Evolutionary conservation across 2,113 vertebrate species (phyloP).

Genomic region (Menura novaehollandiae): DNA sequence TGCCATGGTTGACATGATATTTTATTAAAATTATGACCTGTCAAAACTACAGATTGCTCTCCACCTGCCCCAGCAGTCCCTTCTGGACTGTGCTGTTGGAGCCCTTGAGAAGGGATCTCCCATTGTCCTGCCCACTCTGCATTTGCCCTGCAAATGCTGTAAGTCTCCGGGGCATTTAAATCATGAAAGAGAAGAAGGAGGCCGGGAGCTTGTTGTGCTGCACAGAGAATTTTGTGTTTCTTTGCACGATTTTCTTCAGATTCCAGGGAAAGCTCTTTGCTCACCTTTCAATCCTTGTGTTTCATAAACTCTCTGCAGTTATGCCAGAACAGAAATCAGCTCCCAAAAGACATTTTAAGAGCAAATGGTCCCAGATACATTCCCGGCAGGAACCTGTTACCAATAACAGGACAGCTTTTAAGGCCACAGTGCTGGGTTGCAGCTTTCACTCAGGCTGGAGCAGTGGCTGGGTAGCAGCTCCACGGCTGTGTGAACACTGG

Average conservation of each 20-base stretch:
- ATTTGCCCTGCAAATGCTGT: not conserved
- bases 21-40: not conserved
- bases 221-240: not conserved
- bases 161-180: not conserved
- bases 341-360: not conserved
- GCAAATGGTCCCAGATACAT: not conserved
- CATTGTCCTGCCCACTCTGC: not conserved
- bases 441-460: not conserved
- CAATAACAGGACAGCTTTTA: not conserved
- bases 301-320: not conserved
- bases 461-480: not conserved
- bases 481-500: fast-evolving
- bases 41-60: not conserved
- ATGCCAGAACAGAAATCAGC: not conserved
- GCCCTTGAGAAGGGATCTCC: not conserved
- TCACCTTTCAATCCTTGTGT: not conserved
- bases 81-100: fast-evolving
- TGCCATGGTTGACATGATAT: fast-evolving
- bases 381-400: not conserved
- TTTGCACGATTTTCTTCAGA: not conserved
- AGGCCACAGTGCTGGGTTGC: not conserved
- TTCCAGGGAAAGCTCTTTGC: not conserved
- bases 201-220: not conserved
- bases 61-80: fast-evolving
- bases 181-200: not conserved